Conservation (phyloP, 2,113 vertebrate genomes). For the Sinocyclocheilus grahami region DNA sequence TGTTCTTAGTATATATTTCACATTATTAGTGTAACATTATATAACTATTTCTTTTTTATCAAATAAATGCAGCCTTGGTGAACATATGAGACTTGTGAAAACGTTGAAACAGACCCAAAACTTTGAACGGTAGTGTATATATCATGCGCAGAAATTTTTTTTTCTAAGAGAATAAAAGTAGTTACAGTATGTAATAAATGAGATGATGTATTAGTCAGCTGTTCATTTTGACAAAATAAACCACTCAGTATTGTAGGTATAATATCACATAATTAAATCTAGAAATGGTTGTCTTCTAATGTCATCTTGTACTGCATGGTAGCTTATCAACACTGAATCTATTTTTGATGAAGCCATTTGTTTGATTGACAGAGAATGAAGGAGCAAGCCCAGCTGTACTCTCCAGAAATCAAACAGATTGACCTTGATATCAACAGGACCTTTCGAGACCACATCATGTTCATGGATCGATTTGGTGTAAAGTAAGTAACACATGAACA, state of each 20-base stretch:
- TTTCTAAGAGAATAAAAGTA: too few relatives aligned
- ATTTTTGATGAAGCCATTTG: slow-evolving; percentile 1
- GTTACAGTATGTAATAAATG: too few relatives aligned
- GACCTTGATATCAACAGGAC: slow-evolving; percentile 91
- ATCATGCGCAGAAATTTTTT: too few relatives aligned
- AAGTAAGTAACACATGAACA: slow-evolving; percentile 76
- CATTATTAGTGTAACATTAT: neutral
- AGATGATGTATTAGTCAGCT: too few relatives aligned
- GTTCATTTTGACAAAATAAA: neutral
- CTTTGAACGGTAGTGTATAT: neutral
- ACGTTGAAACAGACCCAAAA: neutral
- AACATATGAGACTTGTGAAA: too few relatives aligned
- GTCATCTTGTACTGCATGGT: neutral
- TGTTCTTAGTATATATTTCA: neutral
- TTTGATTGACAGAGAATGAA: slow-evolving; percentile 82
- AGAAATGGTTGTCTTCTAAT: neutral
- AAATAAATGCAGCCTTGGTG: neutral
- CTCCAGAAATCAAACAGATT: slow-evolving; percentile 88
- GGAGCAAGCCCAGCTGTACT: slow-evolving; percentile 81
- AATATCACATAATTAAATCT: neutral
- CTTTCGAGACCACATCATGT: slow-evolving; percentile 92
- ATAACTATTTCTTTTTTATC: neutral
- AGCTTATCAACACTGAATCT: neutral
- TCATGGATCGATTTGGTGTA: slow-evolving; percentile 88
- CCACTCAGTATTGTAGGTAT: neutral